A percentile compares a stretch with the other conserved stretches of the same genome.
Evolutionary conservation across 2,797 vertebrate species (phyloP).

Genomic region (Bucorvus abyssinicus): DNA sequence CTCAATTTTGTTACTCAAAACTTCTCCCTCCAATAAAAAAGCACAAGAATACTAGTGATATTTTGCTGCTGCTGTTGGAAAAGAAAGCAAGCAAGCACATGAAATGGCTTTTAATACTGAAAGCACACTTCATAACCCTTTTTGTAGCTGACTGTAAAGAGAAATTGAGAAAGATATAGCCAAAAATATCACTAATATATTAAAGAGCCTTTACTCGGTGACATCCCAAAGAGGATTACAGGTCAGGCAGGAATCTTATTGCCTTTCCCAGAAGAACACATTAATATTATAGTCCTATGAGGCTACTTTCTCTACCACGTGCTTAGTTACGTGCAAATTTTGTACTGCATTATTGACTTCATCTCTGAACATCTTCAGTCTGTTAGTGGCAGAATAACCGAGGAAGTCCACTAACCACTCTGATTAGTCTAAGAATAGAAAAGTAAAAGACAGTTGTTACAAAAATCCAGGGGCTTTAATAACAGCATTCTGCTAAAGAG

Average conservation of each 20-base stretch:
- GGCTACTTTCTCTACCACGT: background rate
- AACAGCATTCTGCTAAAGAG: background rate
- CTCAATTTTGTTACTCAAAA: constrained; percentile 13
- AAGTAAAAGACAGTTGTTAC: background rate
- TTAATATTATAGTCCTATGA: background rate
- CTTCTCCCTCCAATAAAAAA: background rate
- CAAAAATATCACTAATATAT: background rate
- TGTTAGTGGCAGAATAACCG: background rate
- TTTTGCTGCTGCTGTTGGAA: background rate
- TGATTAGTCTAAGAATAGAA: background rate
- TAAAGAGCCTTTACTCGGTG: background rate
- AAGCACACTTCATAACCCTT: background rate
- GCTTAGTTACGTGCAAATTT: background rate
- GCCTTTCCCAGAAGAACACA: background rate
- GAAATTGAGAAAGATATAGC: background rate
- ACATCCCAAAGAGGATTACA: background rate
- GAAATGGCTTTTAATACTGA: constrained; percentile 16
- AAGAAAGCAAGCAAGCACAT: background rate
- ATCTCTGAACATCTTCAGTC: background rate
- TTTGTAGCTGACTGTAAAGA: background rate
- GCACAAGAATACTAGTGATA: constrained; percentile 11
- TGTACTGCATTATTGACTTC: background rate
- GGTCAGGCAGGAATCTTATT: background rate
- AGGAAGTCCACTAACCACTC: background rate
- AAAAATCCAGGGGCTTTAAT: background rate